Base-by-base conservation (phyloP, 2,797 vertebrate species). In the Moxostoma hubbsi region DNA sequence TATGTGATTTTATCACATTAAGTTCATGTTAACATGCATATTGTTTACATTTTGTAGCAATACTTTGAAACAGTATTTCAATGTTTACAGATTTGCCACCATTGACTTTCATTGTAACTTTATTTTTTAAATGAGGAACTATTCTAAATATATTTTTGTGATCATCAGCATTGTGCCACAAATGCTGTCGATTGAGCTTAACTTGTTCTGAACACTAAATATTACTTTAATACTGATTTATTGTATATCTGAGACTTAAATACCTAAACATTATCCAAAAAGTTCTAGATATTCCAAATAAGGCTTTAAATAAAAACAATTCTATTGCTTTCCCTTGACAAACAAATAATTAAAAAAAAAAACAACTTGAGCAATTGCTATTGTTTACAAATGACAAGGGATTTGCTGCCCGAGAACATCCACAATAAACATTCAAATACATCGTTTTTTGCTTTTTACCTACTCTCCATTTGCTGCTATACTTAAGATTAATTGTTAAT, bases 391-490 rank as follows among this genome's bases (percentile, higher is more conserved):
- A 57, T 55, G 53, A 57, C 7, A 15, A 8, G 6, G 43, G 53
- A 43, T 47, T 73, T 51, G 55, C 47, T 53, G 46, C 13, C 54
- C 0, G 54, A 58, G 63, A 67, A 76, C 63, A 57, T 67, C 9
- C 15, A n/a, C 49, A 11, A 10, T 9, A 61, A 62, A 62, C 24
- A 43, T 43, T 6, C 36, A 45, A 63, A 63, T 63, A 24, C 59
- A 43, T 43, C 61, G 15, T 49, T 4, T 43, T 12, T 15, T 15
- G 64, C 15, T 76, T 4, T 45, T 67, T 9, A 36, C 55, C 24
- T 18, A 59, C 61, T 77, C 47, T 69, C 7, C 9, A 43, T 76
- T 77, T 46, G 5, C 15, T 46, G 66, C 58, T 70, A 53, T n/a
- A 8, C 5, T 6, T 63, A 1, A 0, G 63, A 62, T 63, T 24